These are phyloP conservation scores for Orientallactaga sibirica DNA, from an alignment of 2,797 vertebrate species.

Conservation along the genomic window DNA sequence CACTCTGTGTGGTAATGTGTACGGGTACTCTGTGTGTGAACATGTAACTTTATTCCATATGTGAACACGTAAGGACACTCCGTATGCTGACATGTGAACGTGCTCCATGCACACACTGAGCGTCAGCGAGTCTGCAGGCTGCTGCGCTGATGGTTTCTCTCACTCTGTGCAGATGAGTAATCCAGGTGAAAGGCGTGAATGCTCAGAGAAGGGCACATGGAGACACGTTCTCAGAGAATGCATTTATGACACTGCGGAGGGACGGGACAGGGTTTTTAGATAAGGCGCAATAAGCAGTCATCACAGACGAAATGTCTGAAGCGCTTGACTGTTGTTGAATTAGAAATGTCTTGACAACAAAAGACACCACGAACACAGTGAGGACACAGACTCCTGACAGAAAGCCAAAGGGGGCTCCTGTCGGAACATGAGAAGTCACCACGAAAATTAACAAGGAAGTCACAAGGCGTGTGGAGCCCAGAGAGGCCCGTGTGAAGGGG, in stretches of 20 bases:
- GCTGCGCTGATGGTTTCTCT: accelerated
- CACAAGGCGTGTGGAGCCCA: background rate
- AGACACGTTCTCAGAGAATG: background rate
- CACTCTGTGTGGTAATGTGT: background rate
- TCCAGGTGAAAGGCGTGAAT: no score
- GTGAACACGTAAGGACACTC: background rate
- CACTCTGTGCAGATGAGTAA: accelerated
- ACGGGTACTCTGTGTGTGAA: background rate
- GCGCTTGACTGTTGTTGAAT: background rate
- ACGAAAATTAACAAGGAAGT: background rate
- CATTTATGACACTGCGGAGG: background rate
- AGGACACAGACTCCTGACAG: background rate
- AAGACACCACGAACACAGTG: accelerated
- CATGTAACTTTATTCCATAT: background rate
- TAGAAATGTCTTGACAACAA: background rate
- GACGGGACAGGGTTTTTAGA: background rate
- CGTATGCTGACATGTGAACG: background rate
- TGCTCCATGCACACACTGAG: accelerated
- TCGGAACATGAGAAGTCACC: background rate
- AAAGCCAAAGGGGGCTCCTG: background rate
- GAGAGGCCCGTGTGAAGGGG: background rate
- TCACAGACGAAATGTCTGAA: background rate
- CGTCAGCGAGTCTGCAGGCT: accelerated
- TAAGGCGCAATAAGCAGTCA: background rate
- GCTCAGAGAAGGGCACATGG: background rate